Evolutionary conservation across 2,888 invertebrate genomes (phyloP).

Genomic region (Ecliptopera silaceata): DNA sequence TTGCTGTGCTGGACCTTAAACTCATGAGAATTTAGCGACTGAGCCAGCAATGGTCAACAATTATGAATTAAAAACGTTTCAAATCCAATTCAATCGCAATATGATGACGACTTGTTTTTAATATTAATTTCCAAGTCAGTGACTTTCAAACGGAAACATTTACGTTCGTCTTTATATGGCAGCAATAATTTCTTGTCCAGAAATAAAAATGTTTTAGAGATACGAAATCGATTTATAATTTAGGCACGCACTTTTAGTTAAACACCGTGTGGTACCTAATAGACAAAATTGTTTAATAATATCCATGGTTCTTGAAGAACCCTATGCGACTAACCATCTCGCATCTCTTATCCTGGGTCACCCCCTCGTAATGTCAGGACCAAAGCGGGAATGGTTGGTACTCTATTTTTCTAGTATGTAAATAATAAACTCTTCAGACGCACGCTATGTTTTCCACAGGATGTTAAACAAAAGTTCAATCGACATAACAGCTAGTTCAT

Average conservation of each 20-base stretch:
- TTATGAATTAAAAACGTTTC: constrained; percentile 14
- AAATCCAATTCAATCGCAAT: constrained; percentile 38
- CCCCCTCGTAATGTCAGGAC: too few species aligned
- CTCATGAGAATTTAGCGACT: not conserved
- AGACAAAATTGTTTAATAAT: too few species aligned
- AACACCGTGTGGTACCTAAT: not conserved
- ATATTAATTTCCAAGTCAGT: constrained; percentile 68
- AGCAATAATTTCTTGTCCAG: constrained; percentile 20
- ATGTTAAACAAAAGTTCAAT: not conserved
- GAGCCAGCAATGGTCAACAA: constrained; percentile 39
- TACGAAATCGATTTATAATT: not conserved
- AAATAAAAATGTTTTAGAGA: constrained; percentile 20
- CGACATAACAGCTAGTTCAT: not conserved
- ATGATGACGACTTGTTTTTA: constrained; percentile 67
- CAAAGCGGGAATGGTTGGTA: too few species aligned
- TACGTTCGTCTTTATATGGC: constrained; percentile 31
- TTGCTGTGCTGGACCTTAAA: constrained; percentile 31
- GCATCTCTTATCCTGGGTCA: too few species aligned
- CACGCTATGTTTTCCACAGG: too few species aligned
- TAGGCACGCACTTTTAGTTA: not conserved
- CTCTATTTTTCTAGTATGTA: too few species aligned
- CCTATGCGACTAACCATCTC: too few species aligned
- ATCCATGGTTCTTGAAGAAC: too few species aligned
- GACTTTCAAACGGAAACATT: constrained; percentile 58
- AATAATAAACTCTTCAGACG: too few species aligned